Evolutionary conservation across 2,888 invertebrate species (phyloP), one percentile per base, ranked within the genome.

Genomic region (Autographa pulchrina): DNA sequence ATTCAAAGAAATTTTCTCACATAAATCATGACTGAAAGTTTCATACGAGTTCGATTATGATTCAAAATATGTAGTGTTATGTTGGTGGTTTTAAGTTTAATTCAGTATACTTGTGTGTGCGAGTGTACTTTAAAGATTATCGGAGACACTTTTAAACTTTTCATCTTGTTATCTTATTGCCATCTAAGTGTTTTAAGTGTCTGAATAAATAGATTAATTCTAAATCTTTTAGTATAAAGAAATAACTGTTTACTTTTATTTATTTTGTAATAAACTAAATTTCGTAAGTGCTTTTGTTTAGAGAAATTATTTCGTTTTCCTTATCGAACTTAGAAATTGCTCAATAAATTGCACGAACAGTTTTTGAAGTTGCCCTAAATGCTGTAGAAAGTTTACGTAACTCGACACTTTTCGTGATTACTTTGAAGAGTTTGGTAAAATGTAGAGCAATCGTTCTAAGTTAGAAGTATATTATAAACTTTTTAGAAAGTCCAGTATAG

Each of bases 321-420:
- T 69, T 48, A 74, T 72, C 68, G 43, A 13, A 52, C 58, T 61
- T 32, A 43, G 54, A 73, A 74, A 79, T 79, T 79, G 77, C 63
- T 65, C 62, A 72, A 65, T 75, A 77, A 77, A 82, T 80, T 80
- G 66, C 35, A 4, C 16, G 32, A 41, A 14, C 16, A 18, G 48
- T 68, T 13, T 77, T 67, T 71, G 59, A 5, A 48, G 56, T 66
- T 71, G 60, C 35, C 66, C 63, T 68, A 66, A 74, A 73, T 78
- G 73, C 63, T 68, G 59, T 74, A 74, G 78, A 80, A 74, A 80
- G 81, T 80, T 75, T 75, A 72, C 59, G 73, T 73, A 81, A 77
- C 60, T 62, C 62, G 35, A 38, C 58, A 69, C 20, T 72, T 43
- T 77, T 68, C 72, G 64, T 72, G 69, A 73, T 81, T 72, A 71